phyloP scores from a whole-genome alignment of 1,140 invertebrate genomes.

The Drosophila obscura region DNA sequence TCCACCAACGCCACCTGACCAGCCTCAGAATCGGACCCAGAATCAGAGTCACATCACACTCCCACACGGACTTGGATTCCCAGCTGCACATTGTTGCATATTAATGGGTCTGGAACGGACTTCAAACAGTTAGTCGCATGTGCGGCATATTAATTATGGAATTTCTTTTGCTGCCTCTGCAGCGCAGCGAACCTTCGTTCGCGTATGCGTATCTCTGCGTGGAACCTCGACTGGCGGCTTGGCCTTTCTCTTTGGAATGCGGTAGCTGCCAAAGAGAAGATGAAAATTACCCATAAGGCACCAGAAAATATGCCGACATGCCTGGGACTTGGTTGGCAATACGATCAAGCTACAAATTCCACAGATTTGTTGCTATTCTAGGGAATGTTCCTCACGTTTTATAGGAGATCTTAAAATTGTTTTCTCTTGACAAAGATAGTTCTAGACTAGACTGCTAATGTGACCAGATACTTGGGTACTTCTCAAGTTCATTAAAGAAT shows the following conservation, averaged over 20 bases:
- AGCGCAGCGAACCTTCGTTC: no score
- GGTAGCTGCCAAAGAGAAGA: slow-evolving; percentile 60
- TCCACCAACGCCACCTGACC: slow-evolving; percentile 44
- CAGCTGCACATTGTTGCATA: slow-evolving; percentile 56
- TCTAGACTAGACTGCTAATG: no score
- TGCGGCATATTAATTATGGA: slow-evolving; percentile 79
- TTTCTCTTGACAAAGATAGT: no score
- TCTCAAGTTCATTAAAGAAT: no score
- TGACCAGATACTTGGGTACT: no score
- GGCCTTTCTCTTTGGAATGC: slow-evolving; percentile 77
- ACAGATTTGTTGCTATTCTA: slow-evolving; percentile 7
- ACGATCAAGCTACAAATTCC: slow-evolving; percentile 22
- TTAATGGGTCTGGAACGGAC: slow-evolving; percentile 56
- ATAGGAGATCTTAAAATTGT: no score
- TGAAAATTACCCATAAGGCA: slow-evolving; percentile 44
- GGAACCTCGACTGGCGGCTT: slow-evolving; percentile 13
- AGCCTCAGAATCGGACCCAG: neutral
- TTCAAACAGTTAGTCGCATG: slow-evolving; percentile 68
- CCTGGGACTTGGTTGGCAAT: slow-evolving; percentile 2
- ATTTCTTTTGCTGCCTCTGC: slow-evolving; percentile 41
- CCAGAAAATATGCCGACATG: slow-evolving; percentile 42
- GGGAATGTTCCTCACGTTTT: slow-evolving; percentile 12
- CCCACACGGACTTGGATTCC: slow-evolving; percentile 4
- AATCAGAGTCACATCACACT: slow-evolving; percentile 45
- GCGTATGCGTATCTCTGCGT: slow-evolving; percentile 5